These are phyloP conservation scores for Macropodus opercularis DNA, from an alignment of 2,797 vertebrate genomes.

Conservation along the genomic window DNA sequence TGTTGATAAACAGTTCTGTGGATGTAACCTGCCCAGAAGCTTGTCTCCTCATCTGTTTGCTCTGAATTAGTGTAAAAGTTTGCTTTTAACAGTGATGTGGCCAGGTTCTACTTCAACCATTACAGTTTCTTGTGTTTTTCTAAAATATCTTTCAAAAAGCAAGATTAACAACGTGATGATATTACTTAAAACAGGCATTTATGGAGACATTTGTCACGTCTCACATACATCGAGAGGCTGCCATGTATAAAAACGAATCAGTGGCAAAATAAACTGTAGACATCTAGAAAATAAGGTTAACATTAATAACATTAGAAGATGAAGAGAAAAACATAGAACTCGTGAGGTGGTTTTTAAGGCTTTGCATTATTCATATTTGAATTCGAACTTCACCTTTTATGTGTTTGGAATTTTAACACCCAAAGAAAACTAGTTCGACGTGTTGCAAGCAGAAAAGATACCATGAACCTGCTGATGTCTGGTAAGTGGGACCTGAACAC, in stretches of 20 bases:
- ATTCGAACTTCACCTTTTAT: not conserved
- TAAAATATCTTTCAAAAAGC: not conserved
- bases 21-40: slow-evolving; percentile 84
- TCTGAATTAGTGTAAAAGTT: slow-evolving; percentile 84
- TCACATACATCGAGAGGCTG: slow-evolving; percentile 30
- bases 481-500: no score
- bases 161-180: slow-evolving; percentile 8
- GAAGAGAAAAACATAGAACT: slow-evolving; percentile 9
- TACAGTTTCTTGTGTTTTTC: slow-evolving; percentile 80
- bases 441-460: no score
- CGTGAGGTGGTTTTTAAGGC: no score
- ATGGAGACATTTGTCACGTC: slow-evolving; percentile 26
- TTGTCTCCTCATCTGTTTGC: slow-evolving; percentile 78
- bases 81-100: slow-evolving; percentile 61
- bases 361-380: not conserved
- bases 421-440: no score
- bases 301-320: slow-evolving; percentile 44
- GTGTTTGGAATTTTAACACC: not conserved
- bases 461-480: no score
- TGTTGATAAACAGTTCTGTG: slow-evolving; percentile 89
- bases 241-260: slow-evolving; percentile 18
- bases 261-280: slow-evolving; percentile 63
- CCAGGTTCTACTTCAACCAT: slow-evolving; percentile 77
- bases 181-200: no score
- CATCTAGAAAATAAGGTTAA: slow-evolving; percentile 48